Evolutionary conservation across 2,113 vertebrate genomes (phyloP).

Genomic region (Paralichthys olivaceus): DNA sequence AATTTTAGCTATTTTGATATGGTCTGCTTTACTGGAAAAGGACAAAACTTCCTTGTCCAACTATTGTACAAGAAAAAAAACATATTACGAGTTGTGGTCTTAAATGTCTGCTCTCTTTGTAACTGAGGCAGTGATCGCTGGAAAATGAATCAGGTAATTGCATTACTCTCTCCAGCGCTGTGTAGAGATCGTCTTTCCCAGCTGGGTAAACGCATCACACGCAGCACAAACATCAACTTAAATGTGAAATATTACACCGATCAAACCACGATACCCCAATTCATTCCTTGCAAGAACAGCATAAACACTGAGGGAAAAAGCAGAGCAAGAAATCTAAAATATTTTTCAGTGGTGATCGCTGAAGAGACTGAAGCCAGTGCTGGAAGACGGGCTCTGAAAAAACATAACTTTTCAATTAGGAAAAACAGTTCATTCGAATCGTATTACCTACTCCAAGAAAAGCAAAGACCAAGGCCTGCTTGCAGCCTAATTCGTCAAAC

Average conservation of each 20-base stretch:
- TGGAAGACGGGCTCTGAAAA: slow-evolving; percentile 36
- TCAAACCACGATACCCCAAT: slow-evolving; percentile 66
- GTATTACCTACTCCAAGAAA: slow-evolving; percentile 47
- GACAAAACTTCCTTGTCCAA: slow-evolving; percentile 45
- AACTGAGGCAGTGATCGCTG: slow-evolving; percentile 68
- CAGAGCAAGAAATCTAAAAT: slow-evolving; percentile 52
- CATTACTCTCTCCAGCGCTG: slow-evolving; percentile 69
- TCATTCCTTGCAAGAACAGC: slow-evolving; percentile 56
- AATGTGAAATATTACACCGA: slow-evolving; percentile 78
- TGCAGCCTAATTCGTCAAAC: slow-evolving; percentile 43
- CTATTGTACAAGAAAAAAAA: neutral
- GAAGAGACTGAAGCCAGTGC: slow-evolving; percentile 37
- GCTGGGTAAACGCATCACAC: slow-evolving; percentile 78
- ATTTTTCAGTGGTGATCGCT: slow-evolving; percentile 22
- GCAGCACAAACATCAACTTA: slow-evolving; percentile 74
- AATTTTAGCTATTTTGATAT: slow-evolving; percentile 49
- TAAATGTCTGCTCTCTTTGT: slow-evolving; percentile 51
- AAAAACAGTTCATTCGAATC: slow-evolving; percentile 48
- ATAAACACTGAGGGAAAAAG: slow-evolving; percentile 60
- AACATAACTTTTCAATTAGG: slow-evolving; percentile 52
- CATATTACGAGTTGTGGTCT: slow-evolving; percentile 48
- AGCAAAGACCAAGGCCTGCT: slow-evolving; percentile 34
- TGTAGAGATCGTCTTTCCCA: slow-evolving; percentile 77
- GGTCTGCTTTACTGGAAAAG: slow-evolving; percentile 30
- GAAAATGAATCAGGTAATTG: slow-evolving; percentile 77